Evolutionary conservation across 2,113 vertebrate genomes (phyloP), one percentile per base, ranked within the genome.

Genomic region (Sinocyclocheilus anshuiensis): DNA sequence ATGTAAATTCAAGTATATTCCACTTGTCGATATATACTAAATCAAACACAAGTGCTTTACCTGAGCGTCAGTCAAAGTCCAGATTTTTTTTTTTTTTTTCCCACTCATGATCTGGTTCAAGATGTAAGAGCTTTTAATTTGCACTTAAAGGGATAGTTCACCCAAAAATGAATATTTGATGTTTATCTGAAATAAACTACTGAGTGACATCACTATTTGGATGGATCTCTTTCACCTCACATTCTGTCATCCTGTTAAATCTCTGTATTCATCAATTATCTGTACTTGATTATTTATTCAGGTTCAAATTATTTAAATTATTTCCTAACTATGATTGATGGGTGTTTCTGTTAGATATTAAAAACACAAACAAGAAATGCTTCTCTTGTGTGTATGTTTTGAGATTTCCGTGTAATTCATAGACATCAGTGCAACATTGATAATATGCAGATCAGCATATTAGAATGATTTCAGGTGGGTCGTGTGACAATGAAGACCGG

Each of bases 161-260:
- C n/a, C n/a, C n/a, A n/a, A n/a, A n/a, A n/a, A n/a, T n/a, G n/a
- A n/a, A n/a, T n/a, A n/a, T n/a, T n/a, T n/a, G n/a, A n/a, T n/a
- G n/a, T n/a, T n/a, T n/a, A n/a, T n/a, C 39, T 42, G n/a, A 76
- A 76, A 81, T 81, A 81, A 81, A 65, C 61, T 65, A 11, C 78
- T 20, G 59, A 11, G 79, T 48, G 39, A 48, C 1, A 16, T 11
- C 39, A 12, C 12, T 6, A 42, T 55, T 13, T 16, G 5, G 36
- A 42, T n/a, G 33, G 20, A 24, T 42, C 59, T 42, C 26, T 80
- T 61, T 61, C 42, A 48, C 22, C 13, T 75, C 72, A 24, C 33
- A 22, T 78, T 57, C 16, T 78, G 29, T 22, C 5, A 15, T 29
- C 22, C 24, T 18, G 8, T 77, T 4, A 55, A 53, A 77, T 53